Evolutionary conservation across 2,888 invertebrate species (phyloP).

Genomic region (Chaetogeoica ovagalla): DNA sequence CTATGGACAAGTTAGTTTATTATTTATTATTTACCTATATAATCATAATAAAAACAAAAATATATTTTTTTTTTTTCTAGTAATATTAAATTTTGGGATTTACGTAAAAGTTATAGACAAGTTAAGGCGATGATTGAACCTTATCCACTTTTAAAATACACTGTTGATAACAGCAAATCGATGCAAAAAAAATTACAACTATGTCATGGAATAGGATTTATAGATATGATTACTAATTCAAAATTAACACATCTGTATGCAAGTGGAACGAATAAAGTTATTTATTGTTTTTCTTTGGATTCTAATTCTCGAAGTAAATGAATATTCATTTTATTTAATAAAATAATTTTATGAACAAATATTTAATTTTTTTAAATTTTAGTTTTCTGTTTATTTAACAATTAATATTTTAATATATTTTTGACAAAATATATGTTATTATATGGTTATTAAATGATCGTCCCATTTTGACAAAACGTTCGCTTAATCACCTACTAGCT

Average conservation of each 20-base stretch:
- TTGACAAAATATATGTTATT: no score
- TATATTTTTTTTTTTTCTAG: slow-evolving; percentile 20
- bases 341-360: not conserved
- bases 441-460: no score
- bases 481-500: no score
- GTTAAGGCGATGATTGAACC: not conserved
- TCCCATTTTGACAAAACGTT: no score
- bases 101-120: slow-evolving; percentile 27
- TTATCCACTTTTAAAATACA: not conserved
- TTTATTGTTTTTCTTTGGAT: slow-evolving; percentile 26
- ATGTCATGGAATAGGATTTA: not conserved
- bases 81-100: slow-evolving; percentile 29
- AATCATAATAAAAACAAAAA: not conserved
- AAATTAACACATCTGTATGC: slow-evolving; percentile 19
- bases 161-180: no score
- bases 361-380: not conserved
- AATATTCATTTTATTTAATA: not conserved
- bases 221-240: slow-evolving; percentile 20
- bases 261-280: slow-evolving; percentile 12
- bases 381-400: no score
- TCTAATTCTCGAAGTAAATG: not conserved
- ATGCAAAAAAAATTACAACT: no score
- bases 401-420: no score
- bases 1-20: slow-evolving; percentile 26
- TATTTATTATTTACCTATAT: not conserved